Evolutionary conservation across 2,797 vertebrate genomes (phyloP).

Genomic region (Chelon labrosus): DNA sequence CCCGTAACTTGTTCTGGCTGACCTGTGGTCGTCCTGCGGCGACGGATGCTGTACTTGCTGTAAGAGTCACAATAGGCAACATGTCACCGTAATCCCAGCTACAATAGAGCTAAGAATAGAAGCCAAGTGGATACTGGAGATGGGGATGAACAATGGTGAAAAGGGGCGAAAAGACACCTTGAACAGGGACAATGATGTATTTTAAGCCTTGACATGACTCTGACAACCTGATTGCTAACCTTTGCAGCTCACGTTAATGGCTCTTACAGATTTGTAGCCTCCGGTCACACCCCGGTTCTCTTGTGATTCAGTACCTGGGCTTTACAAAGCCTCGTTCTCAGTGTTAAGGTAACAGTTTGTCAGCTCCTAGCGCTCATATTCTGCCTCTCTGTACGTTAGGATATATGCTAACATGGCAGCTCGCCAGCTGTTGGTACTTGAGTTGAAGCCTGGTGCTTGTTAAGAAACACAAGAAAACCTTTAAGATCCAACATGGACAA

Average conservation of each 20-base stretch:
- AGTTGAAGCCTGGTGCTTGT: constrained; percentile 53
- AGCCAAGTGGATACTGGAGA: constrained; percentile 77
- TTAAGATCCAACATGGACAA: constrained; percentile 32
- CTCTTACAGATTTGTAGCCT: constrained; percentile 63
- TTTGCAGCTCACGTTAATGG: constrained; percentile 68
- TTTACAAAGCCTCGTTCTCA: constrained; percentile 36
- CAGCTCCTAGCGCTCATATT: constrained; percentile 29
- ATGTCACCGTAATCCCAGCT: constrained; percentile 75
- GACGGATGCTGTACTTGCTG: constrained; percentile 61
- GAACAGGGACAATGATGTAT: constrained; percentile 63
- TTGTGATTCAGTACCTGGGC: constrained; percentile 46
- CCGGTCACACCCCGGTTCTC: constrained; percentile 44
- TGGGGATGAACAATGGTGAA: constrained; percentile 62
- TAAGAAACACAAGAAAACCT: constrained; percentile 52
- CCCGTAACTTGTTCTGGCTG: constrained; percentile 44
- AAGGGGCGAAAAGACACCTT: constrained; percentile 44
- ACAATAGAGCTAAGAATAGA: constrained; percentile 82
- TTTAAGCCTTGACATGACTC: constrained; percentile 69
- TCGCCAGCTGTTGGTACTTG: constrained; percentile 62
- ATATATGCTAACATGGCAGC: constrained; percentile 53
- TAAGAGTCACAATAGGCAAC: constrained; percentile 69
- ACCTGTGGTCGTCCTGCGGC: constrained; percentile 49
- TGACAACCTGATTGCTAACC: constrained; percentile 74
- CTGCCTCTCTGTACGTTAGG: constrained; percentile 12
- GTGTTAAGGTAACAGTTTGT: constrained; percentile 25